phyloP scores from a whole-genome alignment of 2,888 invertebrate species.

The Seira musarum region DNA sequence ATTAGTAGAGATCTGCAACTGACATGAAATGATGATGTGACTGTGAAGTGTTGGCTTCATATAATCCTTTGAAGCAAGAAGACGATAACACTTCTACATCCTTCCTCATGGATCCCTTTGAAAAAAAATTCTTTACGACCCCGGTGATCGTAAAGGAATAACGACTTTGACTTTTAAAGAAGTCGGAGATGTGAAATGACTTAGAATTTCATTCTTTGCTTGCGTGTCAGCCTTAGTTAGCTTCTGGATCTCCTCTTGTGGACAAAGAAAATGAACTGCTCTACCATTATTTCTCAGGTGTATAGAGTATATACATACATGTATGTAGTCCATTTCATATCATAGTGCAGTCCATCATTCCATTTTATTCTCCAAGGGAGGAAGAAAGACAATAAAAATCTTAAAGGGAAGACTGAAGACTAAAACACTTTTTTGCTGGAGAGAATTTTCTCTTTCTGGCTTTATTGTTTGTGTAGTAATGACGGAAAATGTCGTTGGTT shows the following conservation, averaged over 20 bases:
- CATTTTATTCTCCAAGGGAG: slow-evolving; percentile 1
- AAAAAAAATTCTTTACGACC: not conserved
- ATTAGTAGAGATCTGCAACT: not conserved
- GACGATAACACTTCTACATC: not conserved
- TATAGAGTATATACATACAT: no score
- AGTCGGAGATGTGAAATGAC: slow-evolving; percentile 1
- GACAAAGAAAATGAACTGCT: no score
- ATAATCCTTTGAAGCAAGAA: not conserved
- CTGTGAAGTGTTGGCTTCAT: not conserved
- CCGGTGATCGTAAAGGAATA: not conserved
- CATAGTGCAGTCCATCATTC: not conserved
- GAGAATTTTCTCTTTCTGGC: not conserved
- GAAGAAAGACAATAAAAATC: not conserved
- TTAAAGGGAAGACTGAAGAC: not conserved
- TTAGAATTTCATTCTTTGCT: not conserved
- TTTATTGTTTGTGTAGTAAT: no score
- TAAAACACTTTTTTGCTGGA: not conserved
- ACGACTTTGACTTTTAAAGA: slow-evolving; percentile 17
- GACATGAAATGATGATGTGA: slow-evolving; percentile 6
- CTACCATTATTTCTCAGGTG: no score
- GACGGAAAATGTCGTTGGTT: no score
- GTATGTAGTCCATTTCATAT: not conserved
- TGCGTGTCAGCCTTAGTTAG: not conserved
- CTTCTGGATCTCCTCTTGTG: no score
- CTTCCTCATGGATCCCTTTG: not conserved